phyloP scores from a whole-genome alignment of 2,888 invertebrate species.

The Oligia fasciuncula region DNA sequence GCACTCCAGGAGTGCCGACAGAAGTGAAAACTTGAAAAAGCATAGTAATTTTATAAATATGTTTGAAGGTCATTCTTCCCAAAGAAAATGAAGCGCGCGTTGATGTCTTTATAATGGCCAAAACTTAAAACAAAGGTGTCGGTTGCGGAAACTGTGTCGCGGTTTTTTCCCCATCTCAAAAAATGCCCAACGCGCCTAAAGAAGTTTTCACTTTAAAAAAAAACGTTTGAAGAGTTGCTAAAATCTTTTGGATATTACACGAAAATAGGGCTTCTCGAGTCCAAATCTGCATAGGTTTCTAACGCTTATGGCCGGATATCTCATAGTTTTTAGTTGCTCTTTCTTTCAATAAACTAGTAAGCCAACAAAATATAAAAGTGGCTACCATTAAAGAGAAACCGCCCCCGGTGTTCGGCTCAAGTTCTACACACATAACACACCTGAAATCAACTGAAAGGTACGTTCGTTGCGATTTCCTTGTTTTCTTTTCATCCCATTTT shows the following conservation, averaged over 20 bases:
- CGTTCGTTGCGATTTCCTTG: conserved; percentile 24
- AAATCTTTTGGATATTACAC: neutral
- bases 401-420: neutral
- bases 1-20: no score
- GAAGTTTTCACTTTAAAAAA: no score
- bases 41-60: no score
- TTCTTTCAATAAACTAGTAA: neutral
- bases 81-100: no score
- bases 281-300: neutral
- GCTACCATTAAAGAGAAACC: neutral
- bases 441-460: conserved; percentile 7
- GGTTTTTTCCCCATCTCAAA: no score
- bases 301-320: neutral
- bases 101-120: no score
- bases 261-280: neutral
- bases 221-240: neutral
- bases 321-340: neutral
- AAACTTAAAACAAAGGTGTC: no score
- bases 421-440: neutral
- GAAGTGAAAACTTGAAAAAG: no score
- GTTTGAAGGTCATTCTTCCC: no score
- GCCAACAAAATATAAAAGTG: neutral
- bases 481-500: conserved; percentile 47
- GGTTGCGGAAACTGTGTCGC: no score
- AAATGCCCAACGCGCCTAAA: no score